Conservation (phyloP, 2,888 invertebrate species). For the Scaptomyza parva region DNA sequence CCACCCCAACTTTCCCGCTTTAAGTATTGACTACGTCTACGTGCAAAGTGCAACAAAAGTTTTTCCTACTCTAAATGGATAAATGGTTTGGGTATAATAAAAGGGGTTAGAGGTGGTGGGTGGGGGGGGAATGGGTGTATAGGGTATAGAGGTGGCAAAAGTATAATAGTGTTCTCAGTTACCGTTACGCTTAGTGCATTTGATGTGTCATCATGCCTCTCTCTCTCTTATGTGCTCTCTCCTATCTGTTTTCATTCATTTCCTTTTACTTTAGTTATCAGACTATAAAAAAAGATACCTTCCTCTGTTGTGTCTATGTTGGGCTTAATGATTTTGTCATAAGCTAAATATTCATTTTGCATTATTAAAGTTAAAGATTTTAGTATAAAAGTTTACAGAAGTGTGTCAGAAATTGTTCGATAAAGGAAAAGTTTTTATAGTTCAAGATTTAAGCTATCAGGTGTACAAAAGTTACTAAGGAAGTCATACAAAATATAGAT, state of each 20-base stretch:
- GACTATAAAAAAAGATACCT: slow-evolving; percentile 1
- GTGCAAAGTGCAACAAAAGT: slow-evolving; percentile 64
- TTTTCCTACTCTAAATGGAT: slow-evolving; percentile 58
- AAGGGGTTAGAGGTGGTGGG: not conserved
- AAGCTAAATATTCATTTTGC: not conserved
- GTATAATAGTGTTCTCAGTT: slow-evolving; percentile 61
- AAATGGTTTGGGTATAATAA: slow-evolving; percentile 42
- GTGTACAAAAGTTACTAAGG: not conserved
- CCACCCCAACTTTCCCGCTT: not conserved
- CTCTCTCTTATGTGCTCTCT: not conserved
- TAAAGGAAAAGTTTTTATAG: too few species aligned
- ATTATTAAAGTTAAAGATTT: too few species aligned
- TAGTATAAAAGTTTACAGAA: not conserved
- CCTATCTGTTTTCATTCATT: not conserved
- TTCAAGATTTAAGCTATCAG: too few species aligned
- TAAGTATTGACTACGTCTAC: slow-evolving; percentile 48
- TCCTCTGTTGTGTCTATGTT: not conserved
- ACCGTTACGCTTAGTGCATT: slow-evolving; percentile 74
- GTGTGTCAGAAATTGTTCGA: too few species aligned
- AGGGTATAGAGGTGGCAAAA: slow-evolving; percentile 15
- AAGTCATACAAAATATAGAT: too few species aligned
- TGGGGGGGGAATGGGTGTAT: too few species aligned
- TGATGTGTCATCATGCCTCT: slow-evolving; percentile 42
- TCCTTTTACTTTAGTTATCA: slow-evolving; percentile 12
- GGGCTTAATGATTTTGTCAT: slow-evolving; percentile 7